Evolutionary conservation across 1,140 invertebrate genomes (phyloP), one percentile per base, ranked within the genome.

Genomic region (Phenacoccus solenopsis): DNA sequence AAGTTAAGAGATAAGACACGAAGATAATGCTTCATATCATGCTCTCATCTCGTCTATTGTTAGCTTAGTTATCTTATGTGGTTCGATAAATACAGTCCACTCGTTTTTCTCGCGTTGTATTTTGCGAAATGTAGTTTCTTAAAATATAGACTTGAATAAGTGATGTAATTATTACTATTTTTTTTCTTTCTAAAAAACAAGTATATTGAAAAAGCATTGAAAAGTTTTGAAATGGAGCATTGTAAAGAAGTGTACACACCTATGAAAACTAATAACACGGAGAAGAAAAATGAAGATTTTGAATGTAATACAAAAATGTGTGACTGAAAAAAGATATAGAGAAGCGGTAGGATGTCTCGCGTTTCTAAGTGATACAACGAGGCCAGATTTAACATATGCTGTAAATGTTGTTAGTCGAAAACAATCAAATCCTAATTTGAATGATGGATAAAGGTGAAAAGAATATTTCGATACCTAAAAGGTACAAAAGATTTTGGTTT

Each of bases 301-400:
- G 30, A 32, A 13, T 5, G 71, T 78, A 59, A 28, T 28, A 12
- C n/a, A 27, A 3, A 27, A 38, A 56, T 28, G 71, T n/a, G 49
- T 75, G 1, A 5, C 2, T 30, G 25, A 30, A 28, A 32, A n/a
- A 20, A 69, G 70, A 38, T 81, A 78, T 74, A 73, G 76, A 72
- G 69, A 80, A 73, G 74, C 77, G 16, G 74, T 81, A 56, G 78
- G 79, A 24, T 70, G 61, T 38, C 72, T 82, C n/a, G 69, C 81
- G 67, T 80, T 77, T 75, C 28, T 79, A 7, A 67, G 76, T 28
- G 68, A 72, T 13, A 70, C 69, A 7, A 77, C 77, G 9, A 67
- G 81, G 67, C 80, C 79, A 69, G 78, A 82, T 74, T 77, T 82
- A 28, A 61, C 76, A 9, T 80, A 73, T 70, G 75, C 78, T 7